Conservation (phyloP, 2,797 vertebrate species). For the Phylloscopus collybita region DNA sequence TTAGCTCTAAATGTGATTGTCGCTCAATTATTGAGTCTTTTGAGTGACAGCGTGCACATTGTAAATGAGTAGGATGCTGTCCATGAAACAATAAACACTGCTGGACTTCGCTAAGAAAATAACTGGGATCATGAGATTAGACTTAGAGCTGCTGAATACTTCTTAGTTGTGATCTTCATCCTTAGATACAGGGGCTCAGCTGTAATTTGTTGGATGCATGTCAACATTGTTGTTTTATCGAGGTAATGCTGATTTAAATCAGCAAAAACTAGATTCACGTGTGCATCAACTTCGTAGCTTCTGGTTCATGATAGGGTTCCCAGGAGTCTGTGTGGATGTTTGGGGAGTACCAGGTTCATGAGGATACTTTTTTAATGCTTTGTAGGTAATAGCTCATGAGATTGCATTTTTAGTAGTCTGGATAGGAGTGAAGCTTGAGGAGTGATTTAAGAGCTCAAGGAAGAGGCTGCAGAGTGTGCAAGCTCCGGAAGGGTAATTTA, state of each 20-base stretch:
- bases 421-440: background rate
- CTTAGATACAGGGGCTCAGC: background rate
- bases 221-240: background rate
- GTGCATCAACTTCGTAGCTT: background rate
- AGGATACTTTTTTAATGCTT: background rate
- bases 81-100: background rate
- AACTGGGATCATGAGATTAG: background rate
- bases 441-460: background rate
- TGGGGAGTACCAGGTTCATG: background rate
- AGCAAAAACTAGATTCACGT: background rate
- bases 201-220: background rate
- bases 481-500: background rate
- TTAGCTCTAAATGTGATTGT: background rate
- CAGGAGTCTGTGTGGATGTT: fast-evolving
- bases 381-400: background rate
- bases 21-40: background rate
- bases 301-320: background rate
- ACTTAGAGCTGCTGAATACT: background rate
- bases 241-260: background rate
- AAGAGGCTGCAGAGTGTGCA: background rate
- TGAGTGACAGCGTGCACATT: background rate
- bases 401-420: background rate
- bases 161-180: slow-evolving; percentile 12
- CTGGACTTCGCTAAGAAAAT: background rate
- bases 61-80: background rate